Evolutionary conservation across 2,888 invertebrate genomes (phyloP), one percentile per base, ranked within the genome.

Genomic region (Melanotus villosus): DNA sequence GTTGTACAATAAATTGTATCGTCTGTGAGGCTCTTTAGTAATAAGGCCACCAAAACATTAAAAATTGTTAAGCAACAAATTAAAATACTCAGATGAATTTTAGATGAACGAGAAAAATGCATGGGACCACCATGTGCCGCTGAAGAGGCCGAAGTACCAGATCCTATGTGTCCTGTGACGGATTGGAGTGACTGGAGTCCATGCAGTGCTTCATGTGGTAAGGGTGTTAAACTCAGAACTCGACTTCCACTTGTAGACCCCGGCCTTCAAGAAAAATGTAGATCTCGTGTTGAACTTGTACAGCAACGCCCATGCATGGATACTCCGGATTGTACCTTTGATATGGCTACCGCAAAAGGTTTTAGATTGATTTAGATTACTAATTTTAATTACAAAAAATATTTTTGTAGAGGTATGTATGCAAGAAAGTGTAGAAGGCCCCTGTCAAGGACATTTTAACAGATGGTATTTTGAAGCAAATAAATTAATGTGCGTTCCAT

Each of bases 131-230:
- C 89, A 1, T 93, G 94, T 79, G 83, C 84, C 0, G 87, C 87
- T 59, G 85, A 86, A 32, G 87, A 88, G 41, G 84, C 89, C 5
- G 89, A 88, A 75, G 75, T 84, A 0, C 81, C 87, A 1, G 91
- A 91, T 85, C 89, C 91, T 0, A 70, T 86, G 76, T 93, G 93
- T 77, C 93, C 94, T 66, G 92, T 94, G n/a, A 93, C 93, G 0
- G 90, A 90, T 57, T 98, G 97, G 97, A 91, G 94, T 65, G 92
- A 93, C 75, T 98, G 97, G 97, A 94, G 95, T 64, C 93, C 96
- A 0, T 98, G 97, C 85, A 93, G 94, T 57, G 94, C 93, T 0
- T 90, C 94, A 5, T 98, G 97, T 82, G 97, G 96, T 0, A 89
- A 90, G 80, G 97, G 97, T 0, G 89, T 93, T 12, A 87, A 88